Evolutionary conservation across 2,113 vertebrate species (phyloP).

Genomic region (Dasyprocta punctata): DNA sequence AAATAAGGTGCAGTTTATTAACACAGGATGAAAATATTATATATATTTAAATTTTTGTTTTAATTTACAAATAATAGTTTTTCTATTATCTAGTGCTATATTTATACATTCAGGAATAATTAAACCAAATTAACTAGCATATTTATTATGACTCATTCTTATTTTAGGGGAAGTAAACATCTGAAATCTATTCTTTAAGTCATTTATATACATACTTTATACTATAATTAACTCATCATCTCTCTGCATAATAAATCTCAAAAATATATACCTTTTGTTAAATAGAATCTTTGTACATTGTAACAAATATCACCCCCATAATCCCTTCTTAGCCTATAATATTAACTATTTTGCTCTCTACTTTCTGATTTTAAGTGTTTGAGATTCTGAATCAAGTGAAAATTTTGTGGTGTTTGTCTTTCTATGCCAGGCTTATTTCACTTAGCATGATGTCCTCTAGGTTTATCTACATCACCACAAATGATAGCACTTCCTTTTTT

Average conservation of each 20-base stretch:
- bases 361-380: neutral
- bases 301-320: neutral
- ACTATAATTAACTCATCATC: neutral
- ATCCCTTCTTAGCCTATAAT: no score
- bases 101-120: neutral
- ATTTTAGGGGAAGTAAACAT: neutral
- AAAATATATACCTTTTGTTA: neutral
- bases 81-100: neutral
- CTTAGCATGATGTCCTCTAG: neutral
- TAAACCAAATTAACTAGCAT: neutral
- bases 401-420: neutral
- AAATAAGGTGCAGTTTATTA: neutral
- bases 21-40: neutral
- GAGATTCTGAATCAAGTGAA: neutral
- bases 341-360: neutral
- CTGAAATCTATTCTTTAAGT: neutral
- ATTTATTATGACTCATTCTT: neutral
- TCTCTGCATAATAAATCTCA: neutral
- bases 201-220: neutral
- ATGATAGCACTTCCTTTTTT: neutral
- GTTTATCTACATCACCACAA: neutral
- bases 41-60: neutral
- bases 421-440: neutral
- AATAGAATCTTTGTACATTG: neutral
- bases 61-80: neutral